A percentile compares a stretch with the other conserved stretches of the same genome.
Conservation (phyloP, 2,797 vertebrate species). For the Melanotaenia pygmaea region DNA sequence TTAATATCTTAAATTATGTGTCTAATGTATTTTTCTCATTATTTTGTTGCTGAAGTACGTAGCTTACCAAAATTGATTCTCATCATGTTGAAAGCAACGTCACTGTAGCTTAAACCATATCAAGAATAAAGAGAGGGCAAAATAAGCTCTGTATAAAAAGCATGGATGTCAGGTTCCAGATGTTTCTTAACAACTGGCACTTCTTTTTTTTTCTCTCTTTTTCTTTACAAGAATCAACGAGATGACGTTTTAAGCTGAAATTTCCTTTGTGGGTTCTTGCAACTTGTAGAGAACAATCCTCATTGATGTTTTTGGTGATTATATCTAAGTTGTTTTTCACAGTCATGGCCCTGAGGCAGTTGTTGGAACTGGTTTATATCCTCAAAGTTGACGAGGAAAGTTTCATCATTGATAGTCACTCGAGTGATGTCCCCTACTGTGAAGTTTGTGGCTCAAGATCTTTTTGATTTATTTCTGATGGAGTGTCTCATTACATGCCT, state of each 20-base stretch:
- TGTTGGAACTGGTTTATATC: constrained; percentile 70
- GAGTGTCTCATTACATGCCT: constrained; percentile 21
- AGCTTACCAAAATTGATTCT: background rate
- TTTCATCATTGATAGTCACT: too few relatives aligned
- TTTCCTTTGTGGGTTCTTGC: constrained; percentile 34
- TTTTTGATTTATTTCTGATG: constrained; percentile 14
- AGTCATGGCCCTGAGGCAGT: constrained; percentile 63
- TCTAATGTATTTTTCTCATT: too few relatives aligned
- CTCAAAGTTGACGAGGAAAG: constrained; percentile 48
- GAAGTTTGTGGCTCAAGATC: constrained; percentile 30
- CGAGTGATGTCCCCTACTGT: constrained; percentile 62
- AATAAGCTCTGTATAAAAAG: constrained; percentile 37
- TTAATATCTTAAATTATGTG: too few relatives aligned
- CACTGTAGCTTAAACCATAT: background rate
- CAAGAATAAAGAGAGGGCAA: constrained; percentile 17
- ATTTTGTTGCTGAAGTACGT: background rate
- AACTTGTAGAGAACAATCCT: constrained; percentile 75
- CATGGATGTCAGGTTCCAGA: constrained; percentile 38
- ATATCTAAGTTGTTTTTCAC: constrained; percentile 73
- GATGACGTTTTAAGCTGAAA: too few relatives aligned
- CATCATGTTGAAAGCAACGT: constrained; percentile 22
- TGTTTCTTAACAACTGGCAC: constrained; percentile 33
- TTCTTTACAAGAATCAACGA: too few relatives aligned
- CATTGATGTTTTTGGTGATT: constrained; percentile 63
- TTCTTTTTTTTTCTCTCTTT: constrained; percentile 42